These are phyloP conservation scores for Gonatopus flavifemur DNA, from an alignment of 1,140 invertebrate genomes.

Conservation along the genomic window DNA sequence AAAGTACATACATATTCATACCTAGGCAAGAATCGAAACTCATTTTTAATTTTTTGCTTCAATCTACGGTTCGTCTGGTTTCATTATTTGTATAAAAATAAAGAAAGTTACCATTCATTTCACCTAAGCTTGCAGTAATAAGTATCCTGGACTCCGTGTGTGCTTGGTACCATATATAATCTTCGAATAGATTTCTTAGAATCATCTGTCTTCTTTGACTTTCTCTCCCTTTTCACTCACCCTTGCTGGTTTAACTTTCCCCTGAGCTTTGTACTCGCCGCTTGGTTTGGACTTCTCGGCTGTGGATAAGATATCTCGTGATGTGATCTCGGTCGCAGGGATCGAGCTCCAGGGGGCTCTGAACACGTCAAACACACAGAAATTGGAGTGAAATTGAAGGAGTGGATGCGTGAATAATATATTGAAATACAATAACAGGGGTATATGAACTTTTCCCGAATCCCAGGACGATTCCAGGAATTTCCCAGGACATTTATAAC, in stretches of 20 bases:
- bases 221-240: conserved; percentile 53
- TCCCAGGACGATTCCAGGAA: too few species aligned
- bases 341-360: conserved; percentile 39
- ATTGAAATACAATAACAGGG: too few species aligned
- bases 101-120: conserved; percentile 68
- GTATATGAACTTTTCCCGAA: too few species aligned
- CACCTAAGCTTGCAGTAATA: conserved; percentile 83
- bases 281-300: conserved; percentile 26
- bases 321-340: conserved; percentile 48
- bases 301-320: conserved; percentile 5
- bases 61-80: too few species aligned
- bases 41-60: too few species aligned
- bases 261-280: conserved; percentile 46
- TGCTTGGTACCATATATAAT: conserved; percentile 74
- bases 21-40: too few species aligned
- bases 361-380: too few species aligned
- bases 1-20: conserved; percentile 9
- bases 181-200: conserved; percentile 33
- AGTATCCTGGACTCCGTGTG: conserved; percentile 68
- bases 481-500: too few species aligned
- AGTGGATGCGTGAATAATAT: too few species aligned
- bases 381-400: too few species aligned
- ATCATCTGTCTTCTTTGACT: conserved; percentile 44
- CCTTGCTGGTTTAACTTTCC: conserved; percentile 39
- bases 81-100: too few species aligned